Base-by-base conservation (phyloP, 1,140 invertebrate genomes). In the Hyles euphorbiae region DNA sequence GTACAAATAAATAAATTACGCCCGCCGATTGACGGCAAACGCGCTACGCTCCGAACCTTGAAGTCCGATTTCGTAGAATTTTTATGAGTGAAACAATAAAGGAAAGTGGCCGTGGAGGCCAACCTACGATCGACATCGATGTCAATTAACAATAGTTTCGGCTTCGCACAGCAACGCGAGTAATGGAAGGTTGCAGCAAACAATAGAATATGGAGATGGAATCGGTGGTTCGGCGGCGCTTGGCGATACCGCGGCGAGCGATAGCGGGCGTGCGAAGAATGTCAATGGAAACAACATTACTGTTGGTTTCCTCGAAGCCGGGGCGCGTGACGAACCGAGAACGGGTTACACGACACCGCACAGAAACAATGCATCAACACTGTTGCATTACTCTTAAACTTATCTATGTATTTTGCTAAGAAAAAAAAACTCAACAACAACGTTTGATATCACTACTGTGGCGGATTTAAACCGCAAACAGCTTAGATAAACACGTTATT, bases 241-340 rank as follows among this genome's bases (percentile, higher is more conserved):
- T 57, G 60, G 67, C 60, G 66, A 65, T 62, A 65, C 67, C 67
- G 63, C 58, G 59, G 44, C 51, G 63, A 58, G 51, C 62, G 60
- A 68, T 59, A 58, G 56, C 65, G 57, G 70, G 62, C 73, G 78
- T 79, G 80, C 70, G 70, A 78, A 76, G 81, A 86, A 83, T 86
- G 78, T 63, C 68, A 70, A 76, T 81, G 73, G 67, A 72, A 81
- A 80, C 75, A 83, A 81, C 50, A 61, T 62, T 63, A 67, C 81
- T 81, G 81, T 79, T 83, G 65, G 70, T 81, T 85, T 81, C 78
- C 70, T 70, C 67, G 80, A 81, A 83, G 62, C 53, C 65, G 69
- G 68, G 65, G 68, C 71, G 80, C 75, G 79, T 78, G 76, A 78
- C 81, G 70, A 74, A 68, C 68, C 63, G 49, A 68, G 63, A 67